Evolutionary conservation across 2,113 vertebrate genomes (phyloP).

Genomic region (Actenoides hombroni): DNA sequence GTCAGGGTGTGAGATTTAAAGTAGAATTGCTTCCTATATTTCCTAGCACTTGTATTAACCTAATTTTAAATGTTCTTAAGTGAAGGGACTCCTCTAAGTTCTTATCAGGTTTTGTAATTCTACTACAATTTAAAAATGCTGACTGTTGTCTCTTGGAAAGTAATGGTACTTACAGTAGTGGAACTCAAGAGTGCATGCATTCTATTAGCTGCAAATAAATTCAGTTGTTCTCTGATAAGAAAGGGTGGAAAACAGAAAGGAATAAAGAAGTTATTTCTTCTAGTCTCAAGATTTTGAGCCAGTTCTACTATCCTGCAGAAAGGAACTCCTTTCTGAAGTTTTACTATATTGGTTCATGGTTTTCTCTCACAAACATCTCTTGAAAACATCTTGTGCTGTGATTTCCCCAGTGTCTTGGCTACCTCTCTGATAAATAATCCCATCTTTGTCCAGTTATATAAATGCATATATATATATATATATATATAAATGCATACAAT

Average conservation of each 20-base stretch:
- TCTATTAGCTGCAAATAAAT: not conserved
- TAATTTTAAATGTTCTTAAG: not conserved
- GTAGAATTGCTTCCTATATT: not conserved
- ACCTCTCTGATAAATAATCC: not conserved
- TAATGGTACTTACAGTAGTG: not conserved
- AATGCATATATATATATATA: not conserved
- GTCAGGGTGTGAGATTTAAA: not conserved
- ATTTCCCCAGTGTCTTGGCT: not conserved
- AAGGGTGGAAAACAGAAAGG: not conserved
- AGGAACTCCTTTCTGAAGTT: not conserved
- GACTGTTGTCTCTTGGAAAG: not conserved
- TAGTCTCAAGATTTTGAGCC: not conserved
- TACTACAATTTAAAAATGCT: not conserved
- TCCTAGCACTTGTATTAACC: not conserved
- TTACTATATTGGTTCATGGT: not conserved
- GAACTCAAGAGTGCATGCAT: not conserved
- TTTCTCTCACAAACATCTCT: not conserved
- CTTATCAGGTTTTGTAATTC: not conserved
- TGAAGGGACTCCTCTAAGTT: not conserved
- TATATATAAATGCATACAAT: not conserved
- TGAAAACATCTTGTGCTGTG: not conserved
- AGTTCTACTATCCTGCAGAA: not conserved
- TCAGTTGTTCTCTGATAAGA: not conserved
- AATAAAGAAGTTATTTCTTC: not conserved
- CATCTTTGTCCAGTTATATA: not conserved